Conservation (phyloP, 2,113 vertebrate species). For the Urocynchramus pylzowi region DNA sequence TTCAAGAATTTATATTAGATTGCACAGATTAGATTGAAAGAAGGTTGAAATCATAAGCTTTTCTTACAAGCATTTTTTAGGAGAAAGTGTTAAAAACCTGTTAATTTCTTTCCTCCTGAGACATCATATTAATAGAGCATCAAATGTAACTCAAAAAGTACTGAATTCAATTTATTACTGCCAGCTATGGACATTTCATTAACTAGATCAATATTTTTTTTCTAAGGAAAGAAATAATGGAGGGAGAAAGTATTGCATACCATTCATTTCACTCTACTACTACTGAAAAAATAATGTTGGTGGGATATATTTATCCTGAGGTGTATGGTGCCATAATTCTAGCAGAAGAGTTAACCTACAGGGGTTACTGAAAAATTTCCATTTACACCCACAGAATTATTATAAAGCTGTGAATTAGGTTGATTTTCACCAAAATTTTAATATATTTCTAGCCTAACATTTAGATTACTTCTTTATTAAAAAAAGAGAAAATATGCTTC, state of each 20-base stretch:
- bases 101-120: not conserved
- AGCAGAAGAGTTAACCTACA: not conserved
- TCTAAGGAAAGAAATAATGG: not conserved
- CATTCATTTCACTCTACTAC: not conserved
- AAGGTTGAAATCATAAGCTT: not conserved
- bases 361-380: not conserved
- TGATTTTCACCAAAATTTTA: not conserved
- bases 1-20: not conserved
- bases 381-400: not conserved
- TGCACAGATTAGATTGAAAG: not conserved
- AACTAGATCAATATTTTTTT: not conserved
- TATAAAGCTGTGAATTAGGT: not conserved
- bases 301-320: not conserved
- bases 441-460: not conserved
- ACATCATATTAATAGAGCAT: not conserved
- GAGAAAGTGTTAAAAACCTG: not conserved
- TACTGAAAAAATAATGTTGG: not conserved
- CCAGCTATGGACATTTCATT: not conserved
- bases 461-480: not conserved
- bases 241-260: not conserved
- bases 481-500: fast-evolving
- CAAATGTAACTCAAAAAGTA: not conserved
- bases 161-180: not conserved
- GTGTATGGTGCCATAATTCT: not conserved
- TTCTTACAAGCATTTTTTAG: not conserved